Conservation (phyloP, 2,113 vertebrate species). For the Phyllostomus discolor region DNA sequence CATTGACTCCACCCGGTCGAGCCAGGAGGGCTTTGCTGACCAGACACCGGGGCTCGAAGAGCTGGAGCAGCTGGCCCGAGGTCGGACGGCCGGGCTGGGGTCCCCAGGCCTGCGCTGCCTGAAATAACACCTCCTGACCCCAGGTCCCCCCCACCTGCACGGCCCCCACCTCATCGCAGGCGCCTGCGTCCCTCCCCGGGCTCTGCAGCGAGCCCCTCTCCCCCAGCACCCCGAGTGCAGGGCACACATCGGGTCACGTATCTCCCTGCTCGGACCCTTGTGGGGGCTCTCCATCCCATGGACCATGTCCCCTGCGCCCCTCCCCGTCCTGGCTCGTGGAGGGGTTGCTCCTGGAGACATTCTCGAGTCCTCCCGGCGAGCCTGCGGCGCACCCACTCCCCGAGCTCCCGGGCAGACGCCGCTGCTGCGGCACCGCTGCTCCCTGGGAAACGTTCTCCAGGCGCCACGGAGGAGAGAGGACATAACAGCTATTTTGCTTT, state of each 20-base stretch:
- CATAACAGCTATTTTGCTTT: not conserved
- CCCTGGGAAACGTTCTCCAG: not conserved
- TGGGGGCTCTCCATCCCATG: not conserved
- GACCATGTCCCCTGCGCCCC: not conserved
- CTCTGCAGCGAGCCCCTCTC: not conserved
- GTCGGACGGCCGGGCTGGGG: not conserved
- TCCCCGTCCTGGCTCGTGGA: not conserved
- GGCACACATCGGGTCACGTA: accelerated
- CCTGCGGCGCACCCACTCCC: not conserved
- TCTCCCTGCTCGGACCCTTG: not conserved
- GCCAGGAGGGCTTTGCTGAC: not conserved
- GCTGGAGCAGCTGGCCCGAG: not conserved
- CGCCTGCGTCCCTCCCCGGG: not conserved
- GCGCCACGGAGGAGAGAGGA: not conserved
- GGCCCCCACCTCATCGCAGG: not conserved
- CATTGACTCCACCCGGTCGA: not conserved
- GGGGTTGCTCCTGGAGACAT: not conserved
- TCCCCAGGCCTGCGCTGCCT: not conserved
- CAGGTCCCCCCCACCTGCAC: not conserved
- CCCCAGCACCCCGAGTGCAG: not conserved
- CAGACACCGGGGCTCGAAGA: not conserved
- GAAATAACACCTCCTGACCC: not conserved
- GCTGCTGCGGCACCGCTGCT: not conserved
- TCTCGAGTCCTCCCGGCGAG: accelerated
- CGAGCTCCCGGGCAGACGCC: not conserved